Percentiles rank a stretch among this genome's conserved stretches.
phyloP scores from a whole-genome alignment of 1,140 invertebrate species.

The Halyomorpha halys region DNA sequence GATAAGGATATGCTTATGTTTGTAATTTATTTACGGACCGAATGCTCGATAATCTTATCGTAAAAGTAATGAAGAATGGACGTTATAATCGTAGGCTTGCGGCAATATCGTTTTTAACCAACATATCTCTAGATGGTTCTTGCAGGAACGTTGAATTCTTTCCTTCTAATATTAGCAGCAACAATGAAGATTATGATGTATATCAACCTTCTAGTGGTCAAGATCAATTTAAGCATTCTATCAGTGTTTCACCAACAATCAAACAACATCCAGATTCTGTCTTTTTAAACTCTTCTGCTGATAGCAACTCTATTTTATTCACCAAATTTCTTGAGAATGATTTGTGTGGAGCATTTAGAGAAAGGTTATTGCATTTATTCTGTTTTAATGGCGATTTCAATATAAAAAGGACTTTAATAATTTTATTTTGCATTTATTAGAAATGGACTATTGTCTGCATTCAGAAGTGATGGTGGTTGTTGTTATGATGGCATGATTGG shows the following conservation, averaged over 20 bases:
- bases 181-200: background rate
- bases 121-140: conserved; percentile 23
- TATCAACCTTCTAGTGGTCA: background rate
- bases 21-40: too few relatives aligned
- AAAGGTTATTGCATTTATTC: conserved; percentile 1
- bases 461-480: too few relatives aligned
- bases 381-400: too few relatives aligned
- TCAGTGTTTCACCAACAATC: background rate
- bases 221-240: background rate
- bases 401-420: too few relatives aligned
- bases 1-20: too few relatives aligned
- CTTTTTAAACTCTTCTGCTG: conserved; percentile 13
- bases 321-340: conserved; percentile 3
- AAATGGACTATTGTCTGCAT: too few relatives aligned
- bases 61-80: conserved; percentile 13
- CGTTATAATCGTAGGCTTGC: conserved; percentile 21
- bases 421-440: too few relatives aligned
- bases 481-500: too few relatives aligned
- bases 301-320: conserved; percentile 7
- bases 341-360: background rate
- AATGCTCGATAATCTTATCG: too few relatives aligned
- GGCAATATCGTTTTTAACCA: conserved; percentile 21
- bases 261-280: conserved; percentile 7
- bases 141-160: background rate
- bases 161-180: background rate